Evolutionary conservation across 92 coral and sea anemone species (phyloP).

Genomic region (Heteractis magnifica): DNA sequence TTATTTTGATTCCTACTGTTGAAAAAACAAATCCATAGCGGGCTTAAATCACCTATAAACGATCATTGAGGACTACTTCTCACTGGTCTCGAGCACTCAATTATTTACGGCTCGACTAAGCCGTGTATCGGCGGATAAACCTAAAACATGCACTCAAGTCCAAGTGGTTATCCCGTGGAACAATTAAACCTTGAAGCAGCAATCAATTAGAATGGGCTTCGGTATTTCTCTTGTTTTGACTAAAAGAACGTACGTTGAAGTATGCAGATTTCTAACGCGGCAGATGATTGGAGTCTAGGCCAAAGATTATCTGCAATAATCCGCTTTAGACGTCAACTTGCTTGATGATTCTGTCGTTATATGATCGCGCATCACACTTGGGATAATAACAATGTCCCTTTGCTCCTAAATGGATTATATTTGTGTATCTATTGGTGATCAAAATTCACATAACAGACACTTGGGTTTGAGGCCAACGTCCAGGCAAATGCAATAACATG

Average conservation of each 20-base stretch:
- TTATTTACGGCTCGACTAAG: background rate
- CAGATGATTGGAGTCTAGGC: constrained; percentile 15
- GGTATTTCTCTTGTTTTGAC: constrained; percentile 25
- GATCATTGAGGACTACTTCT: background rate
- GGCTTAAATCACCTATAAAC: background rate
- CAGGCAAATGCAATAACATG: background rate
- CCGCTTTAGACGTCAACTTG: constrained; percentile 28
- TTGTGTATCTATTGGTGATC: constrained; percentile 14
- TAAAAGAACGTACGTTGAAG: constrained; percentile 1
- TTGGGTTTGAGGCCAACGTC: background rate
- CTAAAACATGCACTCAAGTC: constrained; percentile 15
- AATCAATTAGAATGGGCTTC: constrained; percentile 23
- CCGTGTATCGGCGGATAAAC: constrained; percentile 1
- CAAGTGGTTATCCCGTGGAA: constrained; percentile 25
- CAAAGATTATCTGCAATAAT: constrained; percentile 48
- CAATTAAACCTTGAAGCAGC: constrained; percentile 32
- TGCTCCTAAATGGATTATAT: constrained; percentile 20
- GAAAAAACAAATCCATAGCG: background rate
- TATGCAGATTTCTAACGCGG: constrained; percentile 8
- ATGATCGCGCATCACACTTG: constrained; percentile 48
- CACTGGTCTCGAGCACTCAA: background rate
- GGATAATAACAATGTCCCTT: constrained; percentile 37
- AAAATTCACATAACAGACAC: constrained; percentile 6
- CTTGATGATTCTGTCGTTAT: constrained; percentile 50
- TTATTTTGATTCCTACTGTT: constrained; percentile 4